These are phyloP conservation scores for Spilogale gracilis DNA, from an alignment of 2,113 vertebrate genomes.

Conservation along the genomic window DNA sequence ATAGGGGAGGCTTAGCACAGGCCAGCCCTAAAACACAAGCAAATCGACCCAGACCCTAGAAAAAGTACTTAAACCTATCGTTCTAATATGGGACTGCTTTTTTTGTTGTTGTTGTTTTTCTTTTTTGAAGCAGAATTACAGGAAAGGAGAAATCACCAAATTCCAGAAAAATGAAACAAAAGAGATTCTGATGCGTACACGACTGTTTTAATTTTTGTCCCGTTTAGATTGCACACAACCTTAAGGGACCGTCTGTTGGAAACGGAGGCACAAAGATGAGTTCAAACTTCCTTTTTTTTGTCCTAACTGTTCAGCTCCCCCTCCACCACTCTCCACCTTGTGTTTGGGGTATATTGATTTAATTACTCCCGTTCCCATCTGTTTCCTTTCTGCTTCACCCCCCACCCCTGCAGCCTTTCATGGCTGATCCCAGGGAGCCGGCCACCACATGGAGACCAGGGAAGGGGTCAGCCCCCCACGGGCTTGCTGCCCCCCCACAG, in stretches of 20 bases:
- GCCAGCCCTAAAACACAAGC: neutral
- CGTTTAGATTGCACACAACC: neutral
- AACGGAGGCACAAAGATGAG: fast-evolving
- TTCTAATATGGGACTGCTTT: neutral
- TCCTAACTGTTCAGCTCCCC: neutral
- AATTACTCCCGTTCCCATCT: constrained; percentile 30
- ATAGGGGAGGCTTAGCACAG: neutral
- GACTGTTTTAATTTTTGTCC: neutral
- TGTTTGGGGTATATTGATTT: neutral
- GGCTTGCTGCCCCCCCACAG: neutral
- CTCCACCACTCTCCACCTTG: neutral
- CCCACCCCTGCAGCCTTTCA: neutral
- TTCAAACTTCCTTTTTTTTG: neutral
- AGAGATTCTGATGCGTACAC: neutral
- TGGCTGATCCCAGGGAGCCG: neutral
- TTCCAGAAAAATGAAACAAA: neutral
- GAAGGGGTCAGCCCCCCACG: neutral
- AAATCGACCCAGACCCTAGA: neutral
- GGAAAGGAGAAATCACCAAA: neutral
- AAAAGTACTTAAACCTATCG: neutral
- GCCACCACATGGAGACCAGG: neutral
- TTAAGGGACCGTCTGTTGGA: neutral
- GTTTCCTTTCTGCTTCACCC: neutral
- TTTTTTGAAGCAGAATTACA: neutral
- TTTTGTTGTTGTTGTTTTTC: neutral